Evolutionary conservation across 1,140 invertebrate genomes (phyloP).

Genomic region (Chymomyza costata): DNA sequence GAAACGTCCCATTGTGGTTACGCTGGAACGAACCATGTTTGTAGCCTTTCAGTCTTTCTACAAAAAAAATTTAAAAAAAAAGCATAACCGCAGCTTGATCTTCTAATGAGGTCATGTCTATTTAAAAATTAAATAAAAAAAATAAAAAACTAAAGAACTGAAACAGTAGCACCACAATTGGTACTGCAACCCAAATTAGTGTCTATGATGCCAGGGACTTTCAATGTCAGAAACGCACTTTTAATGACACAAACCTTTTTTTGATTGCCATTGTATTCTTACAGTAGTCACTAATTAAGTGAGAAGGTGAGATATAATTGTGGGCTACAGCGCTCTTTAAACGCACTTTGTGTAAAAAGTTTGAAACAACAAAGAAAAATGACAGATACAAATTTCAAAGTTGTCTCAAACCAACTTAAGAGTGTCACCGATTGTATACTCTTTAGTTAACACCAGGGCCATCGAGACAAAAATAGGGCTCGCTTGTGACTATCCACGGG

Average conservation of each 20-base stretch:
- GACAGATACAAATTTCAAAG: too few relatives aligned
- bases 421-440: too few relatives aligned
- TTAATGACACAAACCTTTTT: slow-evolving; percentile 59
- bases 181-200: too few relatives aligned
- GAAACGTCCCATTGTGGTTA: too few relatives aligned
- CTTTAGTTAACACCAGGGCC: too few relatives aligned
- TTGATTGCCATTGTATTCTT: slow-evolving; percentile 54
- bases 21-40: too few relatives aligned
- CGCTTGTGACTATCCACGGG: too few relatives aligned
- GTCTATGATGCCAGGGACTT: too few relatives aligned
- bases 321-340: slow-evolving; percentile 5
- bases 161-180: background rate
- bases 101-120: slow-evolving; percentile 18
- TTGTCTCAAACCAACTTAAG: too few relatives aligned
- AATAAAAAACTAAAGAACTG: slow-evolving; percentile 1
- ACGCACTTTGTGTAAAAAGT: slow-evolving; percentile 20
- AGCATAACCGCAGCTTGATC: background rate
- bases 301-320: slow-evolving; percentile 47
- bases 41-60: too few relatives aligned
- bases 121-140: background rate
- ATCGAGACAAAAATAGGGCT: too few relatives aligned
- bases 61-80: background rate
- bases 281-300: slow-evolving; percentile 52
- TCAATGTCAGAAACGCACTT: slow-evolving; percentile 47
- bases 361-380: slow-evolving; percentile 43